phyloP scores from a whole-genome alignment of 2,888 invertebrate genomes.

The Trilocha varians region DNA sequence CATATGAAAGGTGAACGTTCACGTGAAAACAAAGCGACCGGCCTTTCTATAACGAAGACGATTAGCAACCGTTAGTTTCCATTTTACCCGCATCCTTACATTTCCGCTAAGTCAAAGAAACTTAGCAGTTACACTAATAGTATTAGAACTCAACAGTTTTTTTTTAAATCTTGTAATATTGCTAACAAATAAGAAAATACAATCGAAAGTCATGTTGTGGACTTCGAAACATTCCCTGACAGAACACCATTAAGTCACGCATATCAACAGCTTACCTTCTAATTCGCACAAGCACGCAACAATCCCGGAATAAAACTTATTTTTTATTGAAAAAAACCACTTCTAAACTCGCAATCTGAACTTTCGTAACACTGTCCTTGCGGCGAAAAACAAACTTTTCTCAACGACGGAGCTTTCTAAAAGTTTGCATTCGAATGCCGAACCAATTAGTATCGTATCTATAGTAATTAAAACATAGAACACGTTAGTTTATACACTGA shows the following conservation, averaged over 20 bases:
- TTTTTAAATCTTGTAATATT: no score
- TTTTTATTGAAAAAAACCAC: slow-evolving; percentile 32
- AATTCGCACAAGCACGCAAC: slow-evolving; percentile 32
- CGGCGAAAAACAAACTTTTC: slow-evolving; percentile 32
- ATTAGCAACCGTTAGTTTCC: not conserved
- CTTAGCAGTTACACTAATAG: no score
- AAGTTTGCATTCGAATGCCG: slow-evolving; percentile 9
- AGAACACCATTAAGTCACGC: slow-evolving; percentile 17
- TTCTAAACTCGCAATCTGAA: slow-evolving; percentile 25
- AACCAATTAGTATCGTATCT: not conserved
- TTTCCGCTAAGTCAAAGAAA: not conserved
- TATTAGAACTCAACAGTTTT: no score
- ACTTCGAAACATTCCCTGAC: slow-evolving; percentile 18
- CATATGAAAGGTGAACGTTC: not conserved
- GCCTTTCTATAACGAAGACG: not conserved
- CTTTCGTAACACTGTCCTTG: slow-evolving; percentile 55
- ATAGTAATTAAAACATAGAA: slow-evolving; percentile 1
- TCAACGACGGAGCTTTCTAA: slow-evolving; percentile 23
- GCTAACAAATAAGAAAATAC: not conserved
- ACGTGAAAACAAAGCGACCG: not conserved
- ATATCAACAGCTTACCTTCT: slow-evolving; percentile 24
- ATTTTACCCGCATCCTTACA: not conserved
- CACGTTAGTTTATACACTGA: slow-evolving; percentile 28
- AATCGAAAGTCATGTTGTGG: not conserved
- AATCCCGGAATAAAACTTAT: slow-evolving; percentile 52